Base-by-base conservation (phyloP, 1,140 invertebrate genomes). In the Caenorhabditis briggsae region DNA sequence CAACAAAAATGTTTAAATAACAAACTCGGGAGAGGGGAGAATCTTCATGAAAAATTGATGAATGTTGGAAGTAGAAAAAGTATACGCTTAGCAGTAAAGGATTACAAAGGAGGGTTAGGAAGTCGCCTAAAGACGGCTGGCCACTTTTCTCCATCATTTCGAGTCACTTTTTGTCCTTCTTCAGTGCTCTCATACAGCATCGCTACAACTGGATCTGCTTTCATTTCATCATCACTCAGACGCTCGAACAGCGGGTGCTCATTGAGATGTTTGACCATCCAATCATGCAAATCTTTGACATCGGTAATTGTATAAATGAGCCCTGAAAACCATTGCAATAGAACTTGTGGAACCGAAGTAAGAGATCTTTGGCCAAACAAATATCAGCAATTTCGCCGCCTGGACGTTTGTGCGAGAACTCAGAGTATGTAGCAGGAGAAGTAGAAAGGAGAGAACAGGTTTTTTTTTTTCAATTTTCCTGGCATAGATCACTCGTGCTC, bases 271-370 rank as follows among this genome's bases (percentile, higher is more conserved):
- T 95, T 93, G 0, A 96, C 95, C 95, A 99, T 99, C 98, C 98
- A 99, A 23, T 97, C 95, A 93, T 98, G 95, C 78, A 99, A 94
- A 93, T 99, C 97, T 93, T 97, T 95, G 0, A 99, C 98, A 94
- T 99, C 98, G 20, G 98, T 99, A 84, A 98, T 95, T 59, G 97
- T 98, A 92, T 99, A 99, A 12, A 98, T 95, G 86, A 96, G 93
- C 43, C 95, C 98, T 96, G 96, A 89, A 90, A 93, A 88, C 23
- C 23, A 84, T 55, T 59, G 16, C 33, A 1, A 33, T 33, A 2
- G 18, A 50, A 58, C 12, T 83, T n/a, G 16, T 20, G 23, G 59
- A 61, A 25, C 6, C 33, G 33, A 33, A 33, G 9, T 12, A 6
- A 61, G 20, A 25, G 59, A 61, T 61, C 23, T 12, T 25, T 33